Conservation (phyloP, 1,140 invertebrate genomes). For the Drosophila biarmipes region DNA sequence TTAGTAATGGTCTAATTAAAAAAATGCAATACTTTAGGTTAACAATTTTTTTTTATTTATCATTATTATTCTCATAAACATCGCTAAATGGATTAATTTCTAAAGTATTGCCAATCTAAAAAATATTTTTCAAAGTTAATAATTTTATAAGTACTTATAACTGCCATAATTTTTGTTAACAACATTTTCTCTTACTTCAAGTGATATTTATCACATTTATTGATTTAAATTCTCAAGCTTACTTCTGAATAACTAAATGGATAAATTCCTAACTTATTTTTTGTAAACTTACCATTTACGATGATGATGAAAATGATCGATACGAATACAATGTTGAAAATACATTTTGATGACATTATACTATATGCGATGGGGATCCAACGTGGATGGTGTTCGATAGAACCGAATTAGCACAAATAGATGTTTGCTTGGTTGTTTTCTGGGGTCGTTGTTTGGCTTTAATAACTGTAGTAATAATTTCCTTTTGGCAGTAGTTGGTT, state of each 20-base stretch:
- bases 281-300: constrained; percentile 78
- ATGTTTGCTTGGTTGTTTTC: constrained; percentile 18
- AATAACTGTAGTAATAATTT: constrained; percentile 4
- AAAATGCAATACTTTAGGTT: no score
- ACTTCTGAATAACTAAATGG: background rate
- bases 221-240: no score
- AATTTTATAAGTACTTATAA: no score
- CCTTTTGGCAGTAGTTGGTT: constrained; percentile 28
- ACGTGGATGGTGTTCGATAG: constrained; percentile 50
- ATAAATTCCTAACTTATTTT: background rate
- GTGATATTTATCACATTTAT: no score
- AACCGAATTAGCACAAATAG: constrained; percentile 45
- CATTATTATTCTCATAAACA: no score
- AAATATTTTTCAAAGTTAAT: no score
- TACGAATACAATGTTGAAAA: constrained; percentile 83
- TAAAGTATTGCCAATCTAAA: no score
- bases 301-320: constrained; percentile 84
- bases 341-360: constrained; percentile 85
- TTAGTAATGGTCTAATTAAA: no score
- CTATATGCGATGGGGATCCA: constrained; percentile 77
- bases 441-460: background rate
- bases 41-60: no score
- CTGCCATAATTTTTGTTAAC: no score
- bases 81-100: no score
- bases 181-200: no score